Base-by-base conservation (phyloP, 1,140 invertebrate species). In the Antheraea pernyi region DNA sequence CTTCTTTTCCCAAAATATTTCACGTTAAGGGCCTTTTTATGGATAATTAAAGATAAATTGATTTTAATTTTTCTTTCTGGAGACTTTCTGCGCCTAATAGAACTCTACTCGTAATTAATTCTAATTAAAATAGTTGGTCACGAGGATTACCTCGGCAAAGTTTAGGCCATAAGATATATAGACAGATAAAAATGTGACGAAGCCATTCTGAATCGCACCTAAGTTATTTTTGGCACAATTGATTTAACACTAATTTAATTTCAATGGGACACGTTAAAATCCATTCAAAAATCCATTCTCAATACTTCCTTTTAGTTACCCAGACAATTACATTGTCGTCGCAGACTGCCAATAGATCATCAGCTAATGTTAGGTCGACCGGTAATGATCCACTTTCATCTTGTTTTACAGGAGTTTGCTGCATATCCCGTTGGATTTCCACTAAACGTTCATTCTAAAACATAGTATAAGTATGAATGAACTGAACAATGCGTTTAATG, bases 251-350 rank as follows among this genome's bases (percentile, higher is more conserved):
- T 53, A 53, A 53, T 53, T 13, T 2, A 16, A 53, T 7, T 16
- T 53, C 1, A 53, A 6, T n/a, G 10, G 46, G 22, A 19, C 59
- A 30, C 18, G 7, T 60, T 60, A 60, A 19, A 60, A 13, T 19
- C 7, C 22, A 60, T 30, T 60, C 59, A 60, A 60, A 19, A 22
- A 22, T 22, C 39, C 88, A 86, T 89, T 89, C 88, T 86, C 78
- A 76, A 89, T 85, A 90, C 53, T 48, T 63, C 71, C 69, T 66
- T 65, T 65, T 75, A 79, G 75, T 59, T 77, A 91, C 89, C 89
- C 89, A 91, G 71, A 88, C 79, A 77, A 91, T 89, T 83, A 85
- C 86, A 84, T 86, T 85, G 74, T 88, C 82, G 68, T 84, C 86
- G 68, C 72, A 80, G 65, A 78, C 82, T 39, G 76, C 69, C 22